Base-by-base conservation (phyloP, 2,797 vertebrate species). In the Podarcis siculus region DNA sequence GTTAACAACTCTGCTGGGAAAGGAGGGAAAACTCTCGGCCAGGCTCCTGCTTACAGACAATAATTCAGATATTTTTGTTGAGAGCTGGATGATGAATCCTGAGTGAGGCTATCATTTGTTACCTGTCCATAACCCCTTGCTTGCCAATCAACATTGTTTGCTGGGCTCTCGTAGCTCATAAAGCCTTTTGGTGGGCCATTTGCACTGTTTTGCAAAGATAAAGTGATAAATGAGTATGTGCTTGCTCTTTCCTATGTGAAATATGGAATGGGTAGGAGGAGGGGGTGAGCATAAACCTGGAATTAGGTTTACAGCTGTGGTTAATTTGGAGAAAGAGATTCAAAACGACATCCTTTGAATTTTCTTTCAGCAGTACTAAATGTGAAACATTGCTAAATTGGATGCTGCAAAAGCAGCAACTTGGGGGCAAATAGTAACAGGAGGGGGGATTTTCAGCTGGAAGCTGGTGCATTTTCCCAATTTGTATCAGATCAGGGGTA, bases 1-100 rank as follows among this genome's bases (percentile, higher is more conserved):
- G 39, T 85, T 87, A 87, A 91, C 89, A 88, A 42, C 69, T 58
- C 89, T 85, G 66, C 32, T 30, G 83, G 87, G 90, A 81, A 88
- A 27, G 25, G 73, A 5, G 32, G 9, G 5, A 61, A 76, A 10
- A 82, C 73, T 32, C 67, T 19, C 27, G 58, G 27, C 39, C 5
- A 42, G 19, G 32, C 19, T 67, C 49, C 58, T 86, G 55, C 49
- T 87, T 45, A 89, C 37, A 85, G n/a, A 83, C 35, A 83, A 79
- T 79, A 84, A 79, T 79, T 79, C 67, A 37, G 32, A 39, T 83
- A 73, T 87, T 90, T 73, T 13, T 79, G 35, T 83, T 58, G 61
- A 37, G 30, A 61, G 39, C 19, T 8, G 32, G 37, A 21, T 39
- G 39, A 90, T 73, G 67, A 49, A 72, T 66, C 55, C 45, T 39